Base-by-base conservation (phyloP, 2,888 invertebrate species). In the Stenolophus ochropezus region DNA sequence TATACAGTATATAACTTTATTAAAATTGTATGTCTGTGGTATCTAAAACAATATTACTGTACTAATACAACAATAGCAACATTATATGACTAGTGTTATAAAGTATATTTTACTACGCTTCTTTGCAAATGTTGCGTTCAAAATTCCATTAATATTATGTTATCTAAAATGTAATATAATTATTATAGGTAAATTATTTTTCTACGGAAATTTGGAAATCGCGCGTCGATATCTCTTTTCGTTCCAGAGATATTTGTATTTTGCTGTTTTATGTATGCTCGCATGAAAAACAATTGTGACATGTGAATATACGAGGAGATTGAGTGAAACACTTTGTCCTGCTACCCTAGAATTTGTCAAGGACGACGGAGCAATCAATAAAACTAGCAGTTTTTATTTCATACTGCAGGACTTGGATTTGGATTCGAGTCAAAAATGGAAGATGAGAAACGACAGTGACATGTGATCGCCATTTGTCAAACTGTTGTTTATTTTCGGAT, bases 301-400 rank as follows among this genome's bases (percentile, higher is more conserved):
- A 69, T 33, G 33, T 18, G 14, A 69, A 69, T 69, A 42, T 69
- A 42, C 33, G 6, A 16, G 1, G 14, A 42, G 69, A 69, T 69
- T 69, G 69, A 69, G 42, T 42, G 69, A 33, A 33, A 47, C 27
- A 20, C 18, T 47, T 42, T 42, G 42, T 69, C 69, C 69, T 42
- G 33, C 69, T 69, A 69, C 18, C 69, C 69, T 69, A 69, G 61
- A 56, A 56, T 65, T 65, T 69, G 69, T 42, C 69, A 69, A 69
- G 69, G 69, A 27, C 69, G 69, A 33, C 18, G 33, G 20, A 33
- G 42, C 27, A 69, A 69, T 69, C 69, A 33, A 69, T 69, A 16
- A 42, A 69, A 69, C 69, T 69, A 69, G 69, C 47, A 47, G 69
- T 69, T 69, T 69, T 69, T 20, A 42, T 69, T 23, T 27, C n/a